A percentile compares a stretch with the other conserved stretches of the same genome.
These are phyloP conservation scores for Thalassarche chlororhynchos DNA, from an alignment of 2,113 vertebrate genomes.

Conservation along the genomic window DNA sequence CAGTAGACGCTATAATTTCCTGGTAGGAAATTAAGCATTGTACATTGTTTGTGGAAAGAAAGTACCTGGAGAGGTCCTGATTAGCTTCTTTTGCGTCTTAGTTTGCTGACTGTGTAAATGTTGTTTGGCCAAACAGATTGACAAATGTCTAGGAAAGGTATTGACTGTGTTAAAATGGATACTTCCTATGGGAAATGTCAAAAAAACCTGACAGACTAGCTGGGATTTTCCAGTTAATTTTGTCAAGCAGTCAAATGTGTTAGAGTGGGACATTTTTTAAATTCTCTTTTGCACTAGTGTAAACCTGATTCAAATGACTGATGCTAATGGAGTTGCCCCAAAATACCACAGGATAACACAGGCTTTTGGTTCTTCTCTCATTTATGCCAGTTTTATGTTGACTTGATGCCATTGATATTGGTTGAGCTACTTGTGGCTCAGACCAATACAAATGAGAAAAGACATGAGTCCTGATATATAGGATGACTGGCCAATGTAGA, in stretches of 20 bases:
- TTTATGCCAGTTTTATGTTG: not conserved
- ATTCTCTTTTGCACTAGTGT: not conserved
- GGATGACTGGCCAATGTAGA: not conserved
- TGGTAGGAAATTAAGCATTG: constrained; percentile 66
- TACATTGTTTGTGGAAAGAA: constrained; percentile 59
- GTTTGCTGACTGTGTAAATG: constrained; percentile 56
- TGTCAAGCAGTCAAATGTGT: not conserved
- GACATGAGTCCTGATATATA: not conserved
- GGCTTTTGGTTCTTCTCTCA: not conserved
- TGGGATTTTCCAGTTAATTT: constrained; percentile 20
- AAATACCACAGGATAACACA: not conserved
- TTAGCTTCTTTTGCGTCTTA: constrained; percentile 53
- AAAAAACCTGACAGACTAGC: not conserved
- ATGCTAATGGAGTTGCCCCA: not conserved
- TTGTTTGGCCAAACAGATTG: constrained; percentile 39
- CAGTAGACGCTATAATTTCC: constrained; percentile 61
- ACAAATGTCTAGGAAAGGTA: constrained; percentile 38
- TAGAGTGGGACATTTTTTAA: not conserved
- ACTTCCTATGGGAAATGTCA: constrained; percentile 35
- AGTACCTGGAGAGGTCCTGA: constrained; percentile 50
- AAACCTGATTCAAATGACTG: not conserved
- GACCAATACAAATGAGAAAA: not conserved
- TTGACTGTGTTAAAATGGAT: constrained; percentile 29
- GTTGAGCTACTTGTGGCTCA: not conserved
- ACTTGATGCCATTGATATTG: not conserved